Evolutionary conservation across 2,797 vertebrate genomes (phyloP).

Genomic region (Loris lydekkerianus): DNA sequence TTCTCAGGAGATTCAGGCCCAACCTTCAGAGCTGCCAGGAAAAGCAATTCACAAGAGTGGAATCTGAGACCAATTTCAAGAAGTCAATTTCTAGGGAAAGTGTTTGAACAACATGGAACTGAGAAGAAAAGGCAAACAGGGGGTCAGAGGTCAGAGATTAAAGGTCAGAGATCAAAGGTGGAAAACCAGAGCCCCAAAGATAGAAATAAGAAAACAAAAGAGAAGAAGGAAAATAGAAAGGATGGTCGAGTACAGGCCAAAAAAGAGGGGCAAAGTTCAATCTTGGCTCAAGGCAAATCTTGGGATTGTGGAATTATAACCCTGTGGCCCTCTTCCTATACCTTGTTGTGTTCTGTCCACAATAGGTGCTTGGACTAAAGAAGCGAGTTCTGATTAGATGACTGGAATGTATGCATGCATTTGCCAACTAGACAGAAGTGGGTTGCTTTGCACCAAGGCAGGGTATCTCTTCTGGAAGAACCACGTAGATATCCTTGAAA

Average conservation of each 20-base stretch:
- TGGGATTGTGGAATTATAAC: not conserved
- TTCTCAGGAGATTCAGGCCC: not conserved
- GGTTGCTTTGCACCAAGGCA: not conserved
- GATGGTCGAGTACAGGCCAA: not conserved
- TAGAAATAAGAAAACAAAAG: not conserved
- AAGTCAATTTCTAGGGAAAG: not conserved
- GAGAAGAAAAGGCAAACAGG: not conserved
- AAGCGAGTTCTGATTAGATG: not conserved
- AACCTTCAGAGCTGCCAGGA: not conserved
- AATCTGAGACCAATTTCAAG: not conserved
- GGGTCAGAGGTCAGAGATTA: not conserved
- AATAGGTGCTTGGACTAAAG: not conserved
- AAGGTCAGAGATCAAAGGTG: not conserved
- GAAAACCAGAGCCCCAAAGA: not conserved
- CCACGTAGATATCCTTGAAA: not conserved
- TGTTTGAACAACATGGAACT: not conserved
- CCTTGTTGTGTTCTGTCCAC: not conserved
- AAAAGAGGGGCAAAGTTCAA: not conserved
- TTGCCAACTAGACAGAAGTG: not conserved
- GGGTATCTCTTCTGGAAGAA: not conserved
- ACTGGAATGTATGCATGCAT: not conserved
- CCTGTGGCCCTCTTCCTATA: not conserved
- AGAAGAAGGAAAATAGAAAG: not conserved
- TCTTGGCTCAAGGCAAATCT: not conserved
- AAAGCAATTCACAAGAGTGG: not conserved